These are phyloP conservation scores for Armadillidium nasatum DNA, from an alignment of 1,140 invertebrate genomes.

Conservation along the genomic window DNA sequence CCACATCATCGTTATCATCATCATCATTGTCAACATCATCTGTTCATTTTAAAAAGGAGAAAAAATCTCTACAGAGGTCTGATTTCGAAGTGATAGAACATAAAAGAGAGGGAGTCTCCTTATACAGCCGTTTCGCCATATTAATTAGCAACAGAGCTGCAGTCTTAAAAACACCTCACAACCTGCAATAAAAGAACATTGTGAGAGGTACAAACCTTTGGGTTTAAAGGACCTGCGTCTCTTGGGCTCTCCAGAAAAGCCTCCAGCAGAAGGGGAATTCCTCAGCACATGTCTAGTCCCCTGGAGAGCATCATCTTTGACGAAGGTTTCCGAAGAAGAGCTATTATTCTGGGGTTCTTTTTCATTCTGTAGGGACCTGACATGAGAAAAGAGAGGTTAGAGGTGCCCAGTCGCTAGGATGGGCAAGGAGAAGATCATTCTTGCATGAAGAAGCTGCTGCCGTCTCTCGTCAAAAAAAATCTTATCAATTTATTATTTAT, in stretches of 20 bases:
- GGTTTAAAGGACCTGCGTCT: slow-evolving; percentile 5
- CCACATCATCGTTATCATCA: no score
- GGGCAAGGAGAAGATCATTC: background rate
- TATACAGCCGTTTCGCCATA: no score
- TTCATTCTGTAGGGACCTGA: background rate
- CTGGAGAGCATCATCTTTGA: background rate
- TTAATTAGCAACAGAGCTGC: no score
- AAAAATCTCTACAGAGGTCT: no score
- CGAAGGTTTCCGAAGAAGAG: background rate
- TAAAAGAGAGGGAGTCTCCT: no score
- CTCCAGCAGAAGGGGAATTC: background rate
- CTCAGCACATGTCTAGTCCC: background rate
- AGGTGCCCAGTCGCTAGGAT: background rate
- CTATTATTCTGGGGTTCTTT: background rate
- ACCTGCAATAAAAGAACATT: background rate
- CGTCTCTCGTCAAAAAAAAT: background rate
- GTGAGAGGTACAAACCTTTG: slow-evolving; percentile 11
- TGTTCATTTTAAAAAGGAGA: no score
- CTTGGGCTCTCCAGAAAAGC: background rate
- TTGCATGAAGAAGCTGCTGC: background rate
- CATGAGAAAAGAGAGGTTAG: slow-evolving; percentile 8
- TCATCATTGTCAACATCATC: no score
- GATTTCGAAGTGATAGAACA: no score
- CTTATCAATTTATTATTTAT: no score
- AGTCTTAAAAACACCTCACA: no score